Percentiles rank a stretch among this genome's conserved stretches.
phyloP scores from a whole-genome alignment of 92 coral and sea anemone genomes.

The Nematostella vectensis region DNA sequence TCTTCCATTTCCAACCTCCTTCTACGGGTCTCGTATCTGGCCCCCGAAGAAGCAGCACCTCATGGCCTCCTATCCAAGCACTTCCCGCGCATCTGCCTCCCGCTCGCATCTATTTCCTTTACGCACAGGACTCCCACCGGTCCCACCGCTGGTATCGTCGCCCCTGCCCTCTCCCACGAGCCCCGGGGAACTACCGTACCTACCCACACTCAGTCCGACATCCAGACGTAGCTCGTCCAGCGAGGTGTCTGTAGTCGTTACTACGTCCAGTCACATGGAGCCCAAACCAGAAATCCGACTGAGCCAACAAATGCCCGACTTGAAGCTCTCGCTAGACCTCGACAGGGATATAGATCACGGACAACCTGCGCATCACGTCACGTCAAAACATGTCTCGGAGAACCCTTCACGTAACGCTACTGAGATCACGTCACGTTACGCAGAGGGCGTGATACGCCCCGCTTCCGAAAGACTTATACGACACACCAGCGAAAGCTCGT shows the following conservation, averaged over 20 bases:
- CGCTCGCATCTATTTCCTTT: conserved; percentile 18
- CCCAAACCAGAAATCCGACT: not conserved
- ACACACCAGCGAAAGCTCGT: not conserved
- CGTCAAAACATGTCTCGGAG: no score
- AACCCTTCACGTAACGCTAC: not conserved
- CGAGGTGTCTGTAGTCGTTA: not conserved
- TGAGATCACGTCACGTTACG: not conserved
- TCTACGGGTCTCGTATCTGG: conserved; percentile 54
- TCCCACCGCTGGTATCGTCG: conserved; percentile 55
- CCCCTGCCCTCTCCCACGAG: conserved; percentile 50
- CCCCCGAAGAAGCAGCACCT: conserved; percentile 33
- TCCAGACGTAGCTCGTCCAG: not conserved
- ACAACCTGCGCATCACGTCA: no score
- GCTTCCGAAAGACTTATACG: no score
- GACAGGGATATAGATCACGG: no score
- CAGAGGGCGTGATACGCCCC: not conserved
- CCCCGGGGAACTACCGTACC: conserved; percentile 19
- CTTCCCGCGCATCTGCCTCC: not conserved
- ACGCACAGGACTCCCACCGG: conserved; percentile 53
- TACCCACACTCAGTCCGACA: not conserved
- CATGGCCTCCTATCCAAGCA: not conserved
- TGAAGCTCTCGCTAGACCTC: not conserved
- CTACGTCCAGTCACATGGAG: not conserved
- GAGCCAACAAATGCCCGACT: not conserved
- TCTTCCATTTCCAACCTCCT: conserved; percentile 11